Evolutionary conservation across 2,113 vertebrate species (phyloP).

Genomic region (Caracal caracal): DNA sequence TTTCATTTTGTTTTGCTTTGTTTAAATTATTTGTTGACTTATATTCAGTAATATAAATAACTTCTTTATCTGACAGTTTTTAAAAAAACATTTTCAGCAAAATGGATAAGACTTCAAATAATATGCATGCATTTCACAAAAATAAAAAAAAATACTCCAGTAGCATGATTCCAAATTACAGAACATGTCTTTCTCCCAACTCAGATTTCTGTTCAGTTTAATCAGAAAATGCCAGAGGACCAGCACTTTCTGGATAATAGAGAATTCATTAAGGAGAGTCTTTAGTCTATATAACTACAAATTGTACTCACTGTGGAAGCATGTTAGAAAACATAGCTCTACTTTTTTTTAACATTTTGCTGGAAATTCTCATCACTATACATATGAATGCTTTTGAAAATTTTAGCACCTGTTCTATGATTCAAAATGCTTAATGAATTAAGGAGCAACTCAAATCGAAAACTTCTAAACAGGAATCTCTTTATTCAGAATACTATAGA

Average conservation of each 20-base stretch:
- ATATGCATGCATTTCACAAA: not conserved
- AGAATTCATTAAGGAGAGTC: not conserved
- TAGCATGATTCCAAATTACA: not conserved
- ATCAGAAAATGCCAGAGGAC: not conserved
- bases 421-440: not conserved
- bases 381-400: not conserved
- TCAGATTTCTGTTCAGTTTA: not conserved
- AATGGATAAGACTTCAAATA: not conserved
- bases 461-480: not conserved
- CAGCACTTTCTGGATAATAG: not conserved
- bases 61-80: not conserved
- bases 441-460: not conserved
- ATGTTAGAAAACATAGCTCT: not conserved
- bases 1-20: constrained; percentile 35
- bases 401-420: not conserved
- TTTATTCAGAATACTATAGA: not conserved
- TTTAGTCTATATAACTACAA: not conserved
- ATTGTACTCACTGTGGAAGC: not conserved
- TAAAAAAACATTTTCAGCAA: not conserved
- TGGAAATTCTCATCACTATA: not conserved
- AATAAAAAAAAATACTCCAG: not conserved
- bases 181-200: not conserved
- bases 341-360: not conserved
- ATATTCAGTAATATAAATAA: not conserved
- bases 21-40: not conserved